Evolutionary conservation across 1,140 invertebrate genomes (phyloP).

Genomic region (Pogonomyrmex barbatus): DNA sequence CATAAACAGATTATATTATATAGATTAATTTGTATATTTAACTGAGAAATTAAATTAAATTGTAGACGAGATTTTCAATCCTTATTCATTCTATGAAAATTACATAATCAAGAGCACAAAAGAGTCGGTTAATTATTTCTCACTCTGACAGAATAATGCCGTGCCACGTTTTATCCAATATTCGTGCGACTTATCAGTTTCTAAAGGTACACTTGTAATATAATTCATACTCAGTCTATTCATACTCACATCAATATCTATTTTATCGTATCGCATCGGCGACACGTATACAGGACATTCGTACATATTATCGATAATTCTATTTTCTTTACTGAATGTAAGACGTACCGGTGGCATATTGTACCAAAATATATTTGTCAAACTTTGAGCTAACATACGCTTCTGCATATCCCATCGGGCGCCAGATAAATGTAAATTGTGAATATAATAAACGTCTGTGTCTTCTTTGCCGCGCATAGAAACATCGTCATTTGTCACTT

Average conservation of each 20-base stretch:
- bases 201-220: constrained; percentile 91
- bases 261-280: constrained; percentile 86
- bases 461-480: constrained; percentile 67
- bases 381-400: constrained; percentile 89
- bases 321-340: constrained; percentile 86
- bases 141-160: constrained; percentile 91
- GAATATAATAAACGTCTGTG: constrained; percentile 90
- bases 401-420: constrained; percentile 91
- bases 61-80: not conserved
- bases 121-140: constrained; percentile 22
- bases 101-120: not conserved
- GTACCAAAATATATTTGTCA: constrained; percentile 92
- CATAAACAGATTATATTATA: not conserved
- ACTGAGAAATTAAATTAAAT: not conserved
- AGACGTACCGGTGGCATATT: constrained; percentile 91
- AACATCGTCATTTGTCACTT: constrained; percentile 75
- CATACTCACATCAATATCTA: constrained; percentile 88
- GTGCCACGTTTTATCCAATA: constrained; percentile 96
- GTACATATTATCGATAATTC: constrained; percentile 88
- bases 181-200: constrained; percentile 88
- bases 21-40: not conserved
- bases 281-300: constrained; percentile 94
- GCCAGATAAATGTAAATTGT: constrained; percentile 93
- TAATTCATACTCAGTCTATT: constrained; percentile 93
- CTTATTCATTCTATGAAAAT: not conserved